Conservation (phyloP, 2,888 invertebrate species). For the Andrena hattorfiana region DNA sequence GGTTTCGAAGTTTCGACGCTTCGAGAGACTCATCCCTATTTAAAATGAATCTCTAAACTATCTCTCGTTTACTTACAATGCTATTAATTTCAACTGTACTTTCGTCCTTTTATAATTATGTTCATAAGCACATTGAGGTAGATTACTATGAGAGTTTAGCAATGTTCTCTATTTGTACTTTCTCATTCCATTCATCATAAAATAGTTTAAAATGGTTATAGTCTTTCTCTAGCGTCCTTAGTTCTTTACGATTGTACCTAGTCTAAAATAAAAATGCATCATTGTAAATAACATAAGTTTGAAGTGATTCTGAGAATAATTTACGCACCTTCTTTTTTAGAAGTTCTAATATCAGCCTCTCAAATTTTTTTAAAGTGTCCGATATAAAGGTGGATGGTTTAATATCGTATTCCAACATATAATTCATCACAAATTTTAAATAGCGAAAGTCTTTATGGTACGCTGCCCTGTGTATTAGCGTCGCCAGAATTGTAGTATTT, state of each 20-base stretch:
- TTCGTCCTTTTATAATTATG: background rate
- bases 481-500: constrained; percentile 91
- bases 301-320: constrained; percentile 11
- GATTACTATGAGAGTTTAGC: background rate
- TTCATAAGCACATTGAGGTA: background rate
- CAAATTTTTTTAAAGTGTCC: constrained; percentile 88
- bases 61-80: background rate
- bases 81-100: background rate
- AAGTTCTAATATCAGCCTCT: constrained; percentile 24
- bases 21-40: background rate
- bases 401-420: constrained; percentile 88
- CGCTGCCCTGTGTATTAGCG: constrained; percentile 90
- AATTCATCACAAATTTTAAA: constrained; percentile 89
- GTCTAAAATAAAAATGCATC: constrained; percentile 40
- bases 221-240: background rate
- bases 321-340: constrained; percentile 29
- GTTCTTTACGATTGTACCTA: constrained; percentile 5
- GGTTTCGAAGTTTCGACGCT: too few species aligned
- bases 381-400: constrained; percentile 86
- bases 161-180: constrained; percentile 2
- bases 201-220: constrained; percentile 42
- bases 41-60: background rate
- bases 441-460: constrained; percentile 88
- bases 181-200: constrained; percentile 58
- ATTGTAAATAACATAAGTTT: background rate